Base-by-base conservation (phyloP, 2,888 invertebrate species). In the Melanargia galathea region DNA sequence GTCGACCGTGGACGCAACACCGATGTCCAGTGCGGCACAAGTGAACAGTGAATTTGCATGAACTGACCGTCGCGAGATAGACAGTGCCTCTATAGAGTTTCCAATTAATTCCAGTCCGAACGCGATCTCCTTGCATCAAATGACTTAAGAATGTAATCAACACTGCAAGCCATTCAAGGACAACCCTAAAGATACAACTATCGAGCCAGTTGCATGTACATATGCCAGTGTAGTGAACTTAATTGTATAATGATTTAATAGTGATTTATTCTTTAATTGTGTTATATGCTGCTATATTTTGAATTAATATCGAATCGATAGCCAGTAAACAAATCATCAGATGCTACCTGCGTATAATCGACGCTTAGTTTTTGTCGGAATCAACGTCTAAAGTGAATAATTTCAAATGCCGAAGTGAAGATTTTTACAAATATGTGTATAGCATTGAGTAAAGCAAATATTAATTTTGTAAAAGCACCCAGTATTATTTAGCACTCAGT, bases 31-130 rank as follows among this genome's bases (percentile, higher is more conserved):
- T 87, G 87, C 81, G 78, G 77, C 82, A 78, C 67, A 74, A 89
- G 89, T 89, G 88, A 87, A 84, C 77, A 89, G 90, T 89, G 90
- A 87, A 86, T 80, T 88, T 84, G 80, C 71, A 75, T 76, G 74
- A 77, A 75, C 75, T 76, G 70, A 73, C 73, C 75, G 82, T 84
- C 83, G 85, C 86, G 83, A 89, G 84, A 83, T 87, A 81, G 83
- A 82, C 82, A 74, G 83, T 82, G 82, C 81, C 82, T 82, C 74
- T 73, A 73, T 74, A 79, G 66, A 83, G 78, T 81, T 82, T 77
- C 78, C 78, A 68, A 80, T 81, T 81, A 77, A 82, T 82, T 83
- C 82, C 83, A 83, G 77, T 75, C 73, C 73, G 59, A 81, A 76
- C 79, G 79, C 77, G 79, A 84, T 82, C 76, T 80, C 81, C 77